Percentiles rank a stretch among this genome's conserved stretches.
Conservation (phyloP, 30 jellyfish, hydroid and myxozoan genomes). For the Hydra vulgaris region DNA sequence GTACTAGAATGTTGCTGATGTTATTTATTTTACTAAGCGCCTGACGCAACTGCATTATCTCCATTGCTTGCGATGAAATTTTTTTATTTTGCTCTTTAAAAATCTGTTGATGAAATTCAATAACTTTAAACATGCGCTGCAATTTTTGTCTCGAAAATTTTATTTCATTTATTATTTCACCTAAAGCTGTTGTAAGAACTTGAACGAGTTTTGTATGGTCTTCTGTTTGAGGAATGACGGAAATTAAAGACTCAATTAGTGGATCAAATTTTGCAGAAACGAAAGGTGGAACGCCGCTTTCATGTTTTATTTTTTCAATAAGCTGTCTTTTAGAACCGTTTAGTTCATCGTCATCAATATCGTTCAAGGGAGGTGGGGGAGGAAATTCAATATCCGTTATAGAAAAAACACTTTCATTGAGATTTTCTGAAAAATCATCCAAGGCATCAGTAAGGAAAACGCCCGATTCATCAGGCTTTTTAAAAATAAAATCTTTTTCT, state of each 20-base stretch:
- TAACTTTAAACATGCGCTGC: slow-evolving; percentile 36
- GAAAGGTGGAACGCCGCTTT: not conserved
- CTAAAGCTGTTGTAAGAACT: slow-evolving; percentile 53
- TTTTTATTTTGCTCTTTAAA: slow-evolving; percentile 59
- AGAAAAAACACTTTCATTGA: slow-evolving; percentile 1
- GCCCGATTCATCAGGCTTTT: not conserved
- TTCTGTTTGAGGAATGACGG: slow-evolving; percentile 61
- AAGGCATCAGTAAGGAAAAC: too few species aligned
- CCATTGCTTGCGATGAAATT: slow-evolving; percentile 37
- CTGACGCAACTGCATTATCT: slow-evolving; percentile 22
- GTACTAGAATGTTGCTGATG: not conserved
- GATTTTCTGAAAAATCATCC: not conserved
- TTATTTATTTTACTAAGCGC: not conserved
- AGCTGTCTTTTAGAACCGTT: not conserved
- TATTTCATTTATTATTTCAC: slow-evolving; percentile 85
- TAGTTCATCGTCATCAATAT: not conserved
- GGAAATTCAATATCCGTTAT: slow-evolving; percentile 63
- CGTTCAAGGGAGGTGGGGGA: slow-evolving; percentile 91
- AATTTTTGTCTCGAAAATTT: slow-evolving; percentile 70
- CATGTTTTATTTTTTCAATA: not conserved
- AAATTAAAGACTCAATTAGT: slow-evolving; percentile 54
- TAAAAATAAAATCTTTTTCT: not conserved
- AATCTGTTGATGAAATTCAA: slow-evolving; percentile 54
- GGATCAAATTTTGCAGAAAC: slow-evolving; percentile 41
- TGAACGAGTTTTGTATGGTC: slow-evolving; percentile 32